These are phyloP conservation scores for Anadara kagoshimensis DNA, from an alignment of 1,140 invertebrate genomes.

Conservation along the genomic window DNA sequence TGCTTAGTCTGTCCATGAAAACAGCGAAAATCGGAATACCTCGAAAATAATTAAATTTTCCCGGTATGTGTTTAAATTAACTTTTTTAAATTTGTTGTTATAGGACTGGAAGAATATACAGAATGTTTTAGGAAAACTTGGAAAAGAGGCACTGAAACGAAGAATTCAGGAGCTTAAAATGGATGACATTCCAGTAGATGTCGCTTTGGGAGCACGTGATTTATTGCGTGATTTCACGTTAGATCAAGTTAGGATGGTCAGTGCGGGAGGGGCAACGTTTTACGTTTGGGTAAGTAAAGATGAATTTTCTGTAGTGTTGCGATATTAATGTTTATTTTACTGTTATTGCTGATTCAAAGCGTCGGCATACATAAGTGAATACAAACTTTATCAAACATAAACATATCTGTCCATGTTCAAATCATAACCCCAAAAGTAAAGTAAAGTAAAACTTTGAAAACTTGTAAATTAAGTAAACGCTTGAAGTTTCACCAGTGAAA, in stretches of 20 bases:
- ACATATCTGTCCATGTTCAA: not conserved
- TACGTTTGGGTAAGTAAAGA: constrained; percentile 64
- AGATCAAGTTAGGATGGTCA: constrained; percentile 60
- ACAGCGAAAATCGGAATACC: no score
- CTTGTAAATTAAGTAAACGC: not conserved
- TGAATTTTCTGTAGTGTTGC: not conserved
- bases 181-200: constrained; percentile 54
- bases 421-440: not conserved
- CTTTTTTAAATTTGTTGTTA: not conserved
- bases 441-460: not conserved
- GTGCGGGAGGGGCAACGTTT: constrained; percentile 65
- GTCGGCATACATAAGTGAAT: not conserved
- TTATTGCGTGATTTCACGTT: constrained; percentile 54
- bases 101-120: constrained; percentile 60
- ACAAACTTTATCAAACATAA: not conserved
- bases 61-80: no score
- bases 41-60: no score
- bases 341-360: not conserved
- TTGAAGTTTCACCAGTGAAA: no score
- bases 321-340: not conserved
- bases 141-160: constrained; percentile 60
- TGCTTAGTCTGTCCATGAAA: no score
- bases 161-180: constrained; percentile 56
- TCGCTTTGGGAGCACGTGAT: constrained; percentile 56
- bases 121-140: constrained; percentile 55